phyloP scores from a whole-genome alignment of 2,113 vertebrate genomes.

The Sylvilagus bachmani region DNA sequence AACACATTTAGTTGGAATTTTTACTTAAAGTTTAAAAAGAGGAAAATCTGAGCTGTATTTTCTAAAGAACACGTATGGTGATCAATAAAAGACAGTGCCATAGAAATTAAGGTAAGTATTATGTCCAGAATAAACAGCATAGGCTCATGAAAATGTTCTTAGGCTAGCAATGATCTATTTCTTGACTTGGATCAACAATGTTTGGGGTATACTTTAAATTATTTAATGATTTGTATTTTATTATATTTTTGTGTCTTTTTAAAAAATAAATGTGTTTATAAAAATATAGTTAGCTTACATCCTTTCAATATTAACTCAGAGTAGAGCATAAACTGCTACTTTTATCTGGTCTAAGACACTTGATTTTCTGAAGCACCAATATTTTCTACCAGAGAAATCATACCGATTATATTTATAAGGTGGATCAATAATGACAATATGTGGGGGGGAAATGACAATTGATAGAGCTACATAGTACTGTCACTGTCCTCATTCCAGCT shows the following conservation, averaged over 20 bases:
- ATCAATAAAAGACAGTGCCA: not conserved
- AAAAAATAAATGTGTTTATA: not conserved
- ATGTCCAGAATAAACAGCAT: not conserved
- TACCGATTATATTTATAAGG: not conserved
- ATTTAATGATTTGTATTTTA: not conserved
- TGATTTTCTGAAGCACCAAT: not conserved
- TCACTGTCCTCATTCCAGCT: not conserved
- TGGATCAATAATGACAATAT: not conserved
- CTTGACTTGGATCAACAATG: not conserved
- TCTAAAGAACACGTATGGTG: not conserved
- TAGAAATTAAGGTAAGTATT: not conserved
- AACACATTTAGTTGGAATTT: not conserved
- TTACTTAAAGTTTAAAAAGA: not conserved
- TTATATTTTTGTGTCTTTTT: not conserved
- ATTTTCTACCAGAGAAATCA: not conserved
- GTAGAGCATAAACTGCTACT: not conserved
- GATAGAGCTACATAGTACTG: not conserved
- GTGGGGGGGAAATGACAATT: not conserved
- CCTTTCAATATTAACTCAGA: not conserved
- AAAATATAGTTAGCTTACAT: not conserved
- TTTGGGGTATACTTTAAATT: not conserved
- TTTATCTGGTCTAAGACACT: not conserved
- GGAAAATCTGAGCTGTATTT: not conserved
- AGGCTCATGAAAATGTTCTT: not conserved
- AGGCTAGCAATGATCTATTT: not conserved